Evolutionary conservation across 2,888 invertebrate species (phyloP).

Genomic region (Schrankia costaestrigalis): DNA sequence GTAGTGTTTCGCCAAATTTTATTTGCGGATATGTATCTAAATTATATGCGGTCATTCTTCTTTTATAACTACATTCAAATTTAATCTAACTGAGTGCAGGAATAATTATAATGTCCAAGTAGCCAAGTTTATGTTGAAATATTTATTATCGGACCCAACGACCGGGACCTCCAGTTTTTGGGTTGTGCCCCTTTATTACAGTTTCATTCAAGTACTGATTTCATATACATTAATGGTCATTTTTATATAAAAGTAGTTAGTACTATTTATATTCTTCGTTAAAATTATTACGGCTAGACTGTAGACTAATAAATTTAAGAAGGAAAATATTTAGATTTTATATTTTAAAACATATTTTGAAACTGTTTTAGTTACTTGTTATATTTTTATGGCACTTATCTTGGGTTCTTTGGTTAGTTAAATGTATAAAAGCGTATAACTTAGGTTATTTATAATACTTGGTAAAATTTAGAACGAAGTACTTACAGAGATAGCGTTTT

Average conservation of each 20-base stretch:
- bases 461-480: too few species aligned
- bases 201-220: conserved; percentile 13
- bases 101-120: conserved; percentile 51
- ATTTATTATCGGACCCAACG: conserved; percentile 37
- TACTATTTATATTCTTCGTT: conserved; percentile 17
- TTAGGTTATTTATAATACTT: too few species aligned
- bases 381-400: too few species aligned
- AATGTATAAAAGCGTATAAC: too few species aligned
- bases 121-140: conserved; percentile 19
- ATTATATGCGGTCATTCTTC: conserved; percentile 33
- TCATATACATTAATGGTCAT: conserved; percentile 9
- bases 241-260: conserved; percentile 3
- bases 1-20: too few species aligned
- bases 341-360: too few species aligned
- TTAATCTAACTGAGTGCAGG: conserved; percentile 64
- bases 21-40: too few species aligned
- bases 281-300: conserved; percentile 10
- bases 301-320: conserved; percentile 12
- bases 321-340: conserved; percentile 6
- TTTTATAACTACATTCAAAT: conserved; percentile 61
- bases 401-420: too few species aligned
- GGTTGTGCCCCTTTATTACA: conserved; percentile 18
- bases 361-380: too few species aligned
- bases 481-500: too few species aligned
- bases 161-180: conserved; percentile 34